phyloP scores from a whole-genome alignment of 2,888 invertebrate species.

The Phengaris arion region DNA sequence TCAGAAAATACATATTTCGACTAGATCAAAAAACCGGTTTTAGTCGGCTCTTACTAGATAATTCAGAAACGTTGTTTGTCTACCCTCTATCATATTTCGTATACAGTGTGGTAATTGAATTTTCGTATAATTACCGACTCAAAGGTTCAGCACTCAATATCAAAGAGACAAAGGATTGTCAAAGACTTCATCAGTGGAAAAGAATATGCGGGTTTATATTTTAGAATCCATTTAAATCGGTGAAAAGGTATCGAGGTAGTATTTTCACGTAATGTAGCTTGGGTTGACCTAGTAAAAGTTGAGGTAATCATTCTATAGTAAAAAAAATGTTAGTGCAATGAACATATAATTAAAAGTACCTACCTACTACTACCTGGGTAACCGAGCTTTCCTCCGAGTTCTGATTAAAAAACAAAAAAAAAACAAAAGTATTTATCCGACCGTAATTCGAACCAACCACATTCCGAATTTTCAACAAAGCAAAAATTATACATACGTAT shows the following conservation, averaged over 20 bases:
- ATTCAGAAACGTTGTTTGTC: background rate
- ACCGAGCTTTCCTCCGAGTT: no score
- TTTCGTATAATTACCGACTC: conserved; percentile 8
- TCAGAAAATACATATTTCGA: background rate
- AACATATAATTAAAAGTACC: no score
- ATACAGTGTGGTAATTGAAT: background rate
- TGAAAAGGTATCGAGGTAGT: background rate
- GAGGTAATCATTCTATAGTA: no score
- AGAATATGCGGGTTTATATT: conserved; percentile 6
- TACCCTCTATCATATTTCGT: background rate
- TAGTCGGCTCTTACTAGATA: background rate
- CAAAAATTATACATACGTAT: no score
- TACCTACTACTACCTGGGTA: no score
- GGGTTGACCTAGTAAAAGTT: no score
- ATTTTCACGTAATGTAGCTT: background rate
- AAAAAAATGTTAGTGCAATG: no score
- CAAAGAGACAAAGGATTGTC: conserved; percentile 22
- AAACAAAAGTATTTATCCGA: no score
- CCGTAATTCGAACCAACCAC: no score
- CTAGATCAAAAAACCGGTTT: background rate
- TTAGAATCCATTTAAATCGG: background rate
- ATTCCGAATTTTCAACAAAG: no score
- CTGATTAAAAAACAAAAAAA: no score
- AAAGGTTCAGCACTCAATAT: conserved; percentile 4
- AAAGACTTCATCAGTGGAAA: conserved; percentile 20